These are phyloP conservation scores for Drosophila colorata DNA, from an alignment of 2,888 invertebrate species.

Conservation along the genomic window DNA sequence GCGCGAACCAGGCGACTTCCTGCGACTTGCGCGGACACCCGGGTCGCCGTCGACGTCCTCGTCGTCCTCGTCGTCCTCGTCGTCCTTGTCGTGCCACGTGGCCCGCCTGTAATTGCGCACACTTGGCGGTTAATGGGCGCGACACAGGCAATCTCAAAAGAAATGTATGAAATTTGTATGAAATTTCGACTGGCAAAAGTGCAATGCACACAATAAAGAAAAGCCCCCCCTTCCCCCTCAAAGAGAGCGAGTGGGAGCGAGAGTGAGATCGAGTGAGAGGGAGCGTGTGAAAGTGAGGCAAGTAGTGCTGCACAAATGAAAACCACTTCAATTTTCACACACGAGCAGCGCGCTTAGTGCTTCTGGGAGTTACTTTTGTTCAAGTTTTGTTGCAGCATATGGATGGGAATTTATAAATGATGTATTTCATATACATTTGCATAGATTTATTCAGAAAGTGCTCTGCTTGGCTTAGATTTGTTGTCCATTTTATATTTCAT, in stretches of 20 bases:
- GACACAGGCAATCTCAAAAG: slow-evolving; percentile 78
- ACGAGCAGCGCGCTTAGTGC: slow-evolving; percentile 8
- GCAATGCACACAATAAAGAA: slow-evolving; percentile 58
- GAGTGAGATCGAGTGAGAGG: neutral
- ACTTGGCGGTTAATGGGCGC: slow-evolving; percentile 79
- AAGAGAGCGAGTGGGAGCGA: neutral
- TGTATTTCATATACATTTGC: neutral
- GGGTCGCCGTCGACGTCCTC: slow-evolving; percentile 17
- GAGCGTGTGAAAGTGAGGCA: neutral
- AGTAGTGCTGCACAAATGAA: slow-evolving; percentile 27
- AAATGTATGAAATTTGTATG: slow-evolving; percentile 78
- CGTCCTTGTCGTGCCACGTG: slow-evolving; percentile 26
- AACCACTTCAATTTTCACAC: slow-evolving; percentile 35
- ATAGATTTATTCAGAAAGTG: no score
- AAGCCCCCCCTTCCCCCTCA: slow-evolving; percentile 1
- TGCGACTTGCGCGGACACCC: slow-evolving; percentile 19
- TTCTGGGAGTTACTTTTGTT: slow-evolving; percentile 2
- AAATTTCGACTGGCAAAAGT: slow-evolving; percentile 70
- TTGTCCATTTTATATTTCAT: no score
- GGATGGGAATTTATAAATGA: slow-evolving; percentile 7
- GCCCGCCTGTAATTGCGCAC: slow-evolving; percentile 70
- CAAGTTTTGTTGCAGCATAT: slow-evolving; percentile 5
- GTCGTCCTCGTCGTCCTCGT: no score
- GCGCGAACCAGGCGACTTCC: slow-evolving; percentile 54
- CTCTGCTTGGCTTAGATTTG: no score